A percentile compares a stretch with the other conserved stretches of the same genome.
phyloP scores from a whole-genome alignment of 2,888 invertebrate species.

The Tinea semifulvella region DNA sequence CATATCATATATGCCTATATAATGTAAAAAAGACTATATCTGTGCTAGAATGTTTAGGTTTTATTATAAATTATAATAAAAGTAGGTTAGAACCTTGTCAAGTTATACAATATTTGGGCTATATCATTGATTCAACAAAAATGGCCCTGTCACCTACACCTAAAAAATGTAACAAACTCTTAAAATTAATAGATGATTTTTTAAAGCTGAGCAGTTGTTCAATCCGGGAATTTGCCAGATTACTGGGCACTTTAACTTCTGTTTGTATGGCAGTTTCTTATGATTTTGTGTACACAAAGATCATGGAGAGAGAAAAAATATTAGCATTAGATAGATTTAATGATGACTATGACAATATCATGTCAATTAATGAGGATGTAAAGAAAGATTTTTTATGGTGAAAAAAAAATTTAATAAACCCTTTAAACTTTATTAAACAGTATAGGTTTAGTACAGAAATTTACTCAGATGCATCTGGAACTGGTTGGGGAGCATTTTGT shows the following conservation, averaged over 20 bases:
- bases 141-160: background rate
- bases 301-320: too few species aligned
- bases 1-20: too few species aligned
- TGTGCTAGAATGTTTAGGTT: too few species aligned
- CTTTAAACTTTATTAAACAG: background rate
- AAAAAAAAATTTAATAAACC: background rate
- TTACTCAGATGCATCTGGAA: too few species aligned
- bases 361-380: background rate
- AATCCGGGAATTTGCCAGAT: too few species aligned
- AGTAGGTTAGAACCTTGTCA: constrained; percentile 10
- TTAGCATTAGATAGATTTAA: too few species aligned
- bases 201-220: background rate
- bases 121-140: constrained; percentile 14
- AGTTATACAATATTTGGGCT: constrained; percentile 16
- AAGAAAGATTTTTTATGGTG: constrained; percentile 7
- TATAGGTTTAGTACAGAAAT: too few species aligned
- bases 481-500: too few species aligned
- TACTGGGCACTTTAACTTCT: too few species aligned
- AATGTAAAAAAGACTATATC: too few species aligned
- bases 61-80: constrained; percentile 17
- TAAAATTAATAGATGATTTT: background rate
- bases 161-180: background rate
- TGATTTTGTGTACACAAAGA: too few species aligned
- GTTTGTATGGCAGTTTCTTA: too few species aligned
- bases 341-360: background rate